Evolutionary conservation across 2,888 invertebrate genomes (phyloP).

Genomic region (Ormyrus labotus): DNA sequence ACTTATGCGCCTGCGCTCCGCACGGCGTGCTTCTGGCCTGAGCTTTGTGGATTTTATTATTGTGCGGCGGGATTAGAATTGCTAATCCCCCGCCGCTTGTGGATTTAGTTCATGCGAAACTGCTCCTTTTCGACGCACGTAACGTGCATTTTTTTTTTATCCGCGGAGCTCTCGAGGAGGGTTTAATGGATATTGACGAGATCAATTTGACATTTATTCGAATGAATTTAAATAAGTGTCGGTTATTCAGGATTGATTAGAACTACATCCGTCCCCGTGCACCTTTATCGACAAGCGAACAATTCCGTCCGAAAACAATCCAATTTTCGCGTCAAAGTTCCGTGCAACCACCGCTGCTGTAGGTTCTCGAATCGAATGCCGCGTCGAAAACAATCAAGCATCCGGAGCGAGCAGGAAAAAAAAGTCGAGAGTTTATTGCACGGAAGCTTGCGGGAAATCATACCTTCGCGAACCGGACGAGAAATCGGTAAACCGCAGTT

Average conservation of each 20-base stretch:
- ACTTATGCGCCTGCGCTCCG: background rate
- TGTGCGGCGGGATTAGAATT: slow-evolving; percentile 43
- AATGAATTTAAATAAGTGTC: no score
- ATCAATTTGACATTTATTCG: no score
- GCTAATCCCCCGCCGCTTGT: slow-evolving; percentile 32
- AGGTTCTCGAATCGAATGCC: no score
- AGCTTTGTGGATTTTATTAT: slow-evolving; percentile 11
- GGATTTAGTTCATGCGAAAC: background rate
- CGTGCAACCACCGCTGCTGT: no score
- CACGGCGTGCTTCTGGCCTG: background rate
- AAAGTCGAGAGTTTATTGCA: slow-evolving; percentile 7
- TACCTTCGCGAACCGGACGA: background rate
- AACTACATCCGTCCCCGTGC: background rate
- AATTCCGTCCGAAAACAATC: background rate
- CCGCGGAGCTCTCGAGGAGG: background rate
- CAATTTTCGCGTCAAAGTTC: no score
- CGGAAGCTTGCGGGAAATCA: background rate
- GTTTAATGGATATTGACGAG: background rate
- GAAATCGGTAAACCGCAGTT: slow-evolving; percentile 41
- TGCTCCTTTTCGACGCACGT: background rate
- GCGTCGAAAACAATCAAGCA: no score
- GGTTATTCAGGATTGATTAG: background rate
- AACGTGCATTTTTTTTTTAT: background rate
- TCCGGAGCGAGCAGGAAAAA: no score
- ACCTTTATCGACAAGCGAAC: background rate